Base-by-base conservation (phyloP, 2,113 vertebrate species). In the Melanerpes aurifrons region DNA sequence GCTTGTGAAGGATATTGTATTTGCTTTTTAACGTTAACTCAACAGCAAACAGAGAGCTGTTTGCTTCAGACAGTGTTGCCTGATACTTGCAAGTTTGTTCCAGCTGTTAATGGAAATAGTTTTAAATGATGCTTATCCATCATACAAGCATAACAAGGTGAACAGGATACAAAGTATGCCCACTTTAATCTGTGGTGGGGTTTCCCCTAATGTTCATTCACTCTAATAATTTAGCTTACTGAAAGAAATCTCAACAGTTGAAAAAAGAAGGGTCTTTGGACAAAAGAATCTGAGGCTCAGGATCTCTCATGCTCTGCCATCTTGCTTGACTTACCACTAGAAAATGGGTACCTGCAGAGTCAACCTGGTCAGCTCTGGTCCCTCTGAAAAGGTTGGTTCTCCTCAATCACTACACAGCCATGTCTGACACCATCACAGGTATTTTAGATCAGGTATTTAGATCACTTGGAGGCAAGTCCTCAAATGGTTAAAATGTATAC, bases 111-210 rank as follows among this genome's bases (percentile, higher is more conserved):
- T 57, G 56, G 68, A 72, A 91, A 91, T 63, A 82, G 70, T 80
- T 97, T 91, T 74, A 91, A 94, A 92, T 75, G 10, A 80, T 89
- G 31, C 9, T 64, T 83, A 87, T 77, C 70, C 89, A 85, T 87
- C 32, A 75, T 3, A 48, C 20, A 68, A 71, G 20, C 7, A 31
- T 15, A 72, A 72, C 35, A 72, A 54, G 3, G 0, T 28, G 57
- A 89, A 69, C 6, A 84, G 37, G 66, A 32, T 58, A 78, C 9
- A 8, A 73, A 72, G 25, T n/a, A 26, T 14, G 20, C 24, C n/a
- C 62, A 32, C 19, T 82, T 79, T 14, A 62, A 66, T 58, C 56
- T 77, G 7, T 56, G 66, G 32, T 10, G 7, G 32, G 45, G 26
- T 45, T 71, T 54, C 3, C 9, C 48, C 54, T 28, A 56, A 66